phyloP scores from a whole-genome alignment of 2,888 invertebrate genomes.

The Sesia apiformis region DNA sequence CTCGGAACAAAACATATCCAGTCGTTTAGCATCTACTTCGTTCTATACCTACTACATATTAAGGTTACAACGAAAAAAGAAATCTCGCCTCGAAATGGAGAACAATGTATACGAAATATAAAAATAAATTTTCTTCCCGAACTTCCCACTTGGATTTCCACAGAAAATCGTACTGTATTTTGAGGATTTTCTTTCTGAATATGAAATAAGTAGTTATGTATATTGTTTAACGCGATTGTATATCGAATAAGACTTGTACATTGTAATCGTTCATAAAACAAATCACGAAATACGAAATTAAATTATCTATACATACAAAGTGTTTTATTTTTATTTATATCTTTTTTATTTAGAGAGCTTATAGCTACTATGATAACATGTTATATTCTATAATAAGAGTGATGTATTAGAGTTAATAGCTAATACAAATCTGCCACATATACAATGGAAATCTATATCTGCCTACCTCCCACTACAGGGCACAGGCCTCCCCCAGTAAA shows the following conservation, averaged over 20 bases:
- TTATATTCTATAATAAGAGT: too few relatives aligned
- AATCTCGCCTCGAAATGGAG: slow-evolving; percentile 31
- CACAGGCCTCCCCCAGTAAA: too few relatives aligned
- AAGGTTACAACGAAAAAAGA: slow-evolving; percentile 45
- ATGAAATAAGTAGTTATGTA: slow-evolving; percentile 43
- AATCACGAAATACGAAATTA: slow-evolving; percentile 59
- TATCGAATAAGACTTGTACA: slow-evolving; percentile 61
- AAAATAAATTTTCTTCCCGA: slow-evolving; percentile 26
- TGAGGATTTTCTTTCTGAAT: slow-evolving; percentile 45
- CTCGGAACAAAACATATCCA: slow-evolving; percentile 65
- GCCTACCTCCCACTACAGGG: too few relatives aligned
- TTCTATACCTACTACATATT: slow-evolving; percentile 26
- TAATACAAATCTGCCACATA: too few relatives aligned
- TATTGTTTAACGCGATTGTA: slow-evolving; percentile 54
- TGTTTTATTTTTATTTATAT: background rate
- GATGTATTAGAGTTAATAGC: too few relatives aligned
- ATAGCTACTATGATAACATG: too few relatives aligned
- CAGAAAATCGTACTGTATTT: slow-evolving; percentile 34
- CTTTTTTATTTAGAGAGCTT: background rate
- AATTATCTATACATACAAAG: slow-evolving; percentile 29
- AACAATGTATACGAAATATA: slow-evolving; percentile 63
- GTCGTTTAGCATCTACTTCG: slow-evolving; percentile 29
- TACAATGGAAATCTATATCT: too few relatives aligned
- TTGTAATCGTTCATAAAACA: slow-evolving; percentile 62
- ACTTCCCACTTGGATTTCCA: slow-evolving; percentile 39